phyloP scores from a whole-genome alignment of 2,113 vertebrate species.

The Myanophis thanlyinensis region DNA sequence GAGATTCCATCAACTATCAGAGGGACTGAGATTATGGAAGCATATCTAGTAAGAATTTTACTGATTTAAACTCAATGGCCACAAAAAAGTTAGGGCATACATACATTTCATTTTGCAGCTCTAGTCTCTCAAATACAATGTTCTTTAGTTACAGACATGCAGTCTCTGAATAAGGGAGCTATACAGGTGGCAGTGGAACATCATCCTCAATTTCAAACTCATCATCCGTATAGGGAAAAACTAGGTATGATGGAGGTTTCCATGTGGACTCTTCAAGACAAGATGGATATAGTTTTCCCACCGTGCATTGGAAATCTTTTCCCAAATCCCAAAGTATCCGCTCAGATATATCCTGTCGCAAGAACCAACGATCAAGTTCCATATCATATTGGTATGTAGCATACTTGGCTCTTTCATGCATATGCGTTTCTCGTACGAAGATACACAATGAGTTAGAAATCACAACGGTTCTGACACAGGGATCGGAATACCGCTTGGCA shows the following conservation, averaged over 20 bases:
- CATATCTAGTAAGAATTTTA: constrained; percentile 73
- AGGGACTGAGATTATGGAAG: constrained; percentile 74
- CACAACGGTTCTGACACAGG: constrained; percentile 88
- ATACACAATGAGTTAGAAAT: constrained; percentile 89
- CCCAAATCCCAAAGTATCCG: constrained; percentile 95
- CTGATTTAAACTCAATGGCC: constrained; percentile 69
- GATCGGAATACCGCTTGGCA: constrained; percentile 91
- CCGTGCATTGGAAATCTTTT: constrained; percentile 92
- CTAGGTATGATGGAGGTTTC: constrained; percentile 96
- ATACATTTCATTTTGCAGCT: constrained; percentile 54
- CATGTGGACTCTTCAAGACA: constrained; percentile 96
- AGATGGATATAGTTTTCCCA: constrained; percentile 97
- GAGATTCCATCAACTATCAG: constrained; percentile 64
- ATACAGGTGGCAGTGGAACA: constrained; percentile 85
- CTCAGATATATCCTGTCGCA: constrained; percentile 91
- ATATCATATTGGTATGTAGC: constrained; percentile 92
- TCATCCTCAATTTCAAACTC: constrained; percentile 93
- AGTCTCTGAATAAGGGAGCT: constrained; percentile 64
- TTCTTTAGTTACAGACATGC: constrained; percentile 43
- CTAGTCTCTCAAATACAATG: constrained; percentile 52
- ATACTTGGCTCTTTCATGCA: constrained; percentile 93
- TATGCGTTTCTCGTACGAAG: constrained; percentile 93
- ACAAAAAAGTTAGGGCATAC: constrained; percentile 73
- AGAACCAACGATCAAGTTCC: constrained; percentile 90
- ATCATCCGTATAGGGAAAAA: constrained; percentile 89